phyloP scores from a whole-genome alignment of 2,888 invertebrate species.

The Oscheius sp. region DNA sequence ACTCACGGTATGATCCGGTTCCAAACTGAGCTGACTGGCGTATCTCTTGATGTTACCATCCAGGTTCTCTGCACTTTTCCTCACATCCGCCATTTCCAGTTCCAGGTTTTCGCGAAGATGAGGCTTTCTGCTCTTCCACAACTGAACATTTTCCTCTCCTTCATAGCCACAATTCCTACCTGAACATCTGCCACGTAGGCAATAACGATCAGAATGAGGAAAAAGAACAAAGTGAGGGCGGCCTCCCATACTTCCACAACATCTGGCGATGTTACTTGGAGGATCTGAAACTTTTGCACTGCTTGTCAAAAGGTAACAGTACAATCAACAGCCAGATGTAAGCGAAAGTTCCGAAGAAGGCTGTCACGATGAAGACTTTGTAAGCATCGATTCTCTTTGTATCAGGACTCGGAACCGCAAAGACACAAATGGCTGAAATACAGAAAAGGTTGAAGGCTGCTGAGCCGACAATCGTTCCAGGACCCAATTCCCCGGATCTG shows the following conservation, averaged over 20 bases:
- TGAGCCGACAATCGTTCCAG: constrained; percentile 79
- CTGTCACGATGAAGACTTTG: constrained; percentile 75
- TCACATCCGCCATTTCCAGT: constrained; percentile 38
- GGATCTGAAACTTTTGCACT: constrained; percentile 36
- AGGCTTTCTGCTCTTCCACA: constrained; percentile 41
- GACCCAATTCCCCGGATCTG: constrained; percentile 77
- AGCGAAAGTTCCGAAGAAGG: constrained; percentile 77
- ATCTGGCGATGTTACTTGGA: constrained; percentile 52
- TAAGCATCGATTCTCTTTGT: constrained; percentile 64
- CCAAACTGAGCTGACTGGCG: constrained; percentile 43
- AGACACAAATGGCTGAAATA: constrained; percentile 78
- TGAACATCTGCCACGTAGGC: constrained; percentile 78
- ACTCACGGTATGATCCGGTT: constrained; percentile 34
- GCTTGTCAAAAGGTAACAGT: background rate
- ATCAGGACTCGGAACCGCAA: constrained; percentile 67
- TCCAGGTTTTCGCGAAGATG: constrained; percentile 47
- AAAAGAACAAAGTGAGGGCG: constrained; percentile 78
- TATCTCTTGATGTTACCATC: constrained; percentile 46
- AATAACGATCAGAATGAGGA: constrained; percentile 77
- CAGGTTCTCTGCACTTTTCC: constrained; percentile 9
- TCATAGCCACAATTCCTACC: background rate
- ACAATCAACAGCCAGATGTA: constrained; percentile 79
- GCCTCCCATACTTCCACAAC: constrained; percentile 77
- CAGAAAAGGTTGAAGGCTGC: constrained; percentile 78
- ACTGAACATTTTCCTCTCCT: background rate